phyloP scores from a whole-genome alignment of 1,140 invertebrate genomes.

The Camponotus pennsylvanicus region DNA sequence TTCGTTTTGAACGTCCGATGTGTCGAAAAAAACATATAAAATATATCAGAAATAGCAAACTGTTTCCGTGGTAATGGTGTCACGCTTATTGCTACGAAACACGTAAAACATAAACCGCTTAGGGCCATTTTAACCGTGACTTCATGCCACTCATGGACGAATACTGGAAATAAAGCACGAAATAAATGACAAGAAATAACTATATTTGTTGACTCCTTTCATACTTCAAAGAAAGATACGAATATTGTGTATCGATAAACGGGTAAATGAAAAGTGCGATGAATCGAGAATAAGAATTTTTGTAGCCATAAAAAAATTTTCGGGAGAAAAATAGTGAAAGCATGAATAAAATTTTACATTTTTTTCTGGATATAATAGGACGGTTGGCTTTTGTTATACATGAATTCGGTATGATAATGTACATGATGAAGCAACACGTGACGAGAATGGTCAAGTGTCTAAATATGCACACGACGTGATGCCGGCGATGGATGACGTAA shows the following conservation, averaged over 20 bases:
- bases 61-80: conserved; percentile 36
- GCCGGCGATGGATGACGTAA: conserved; percentile 69
- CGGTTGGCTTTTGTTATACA: background rate
- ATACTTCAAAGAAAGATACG: background rate
- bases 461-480: conserved; percentile 64
- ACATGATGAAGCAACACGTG: conserved; percentile 48
- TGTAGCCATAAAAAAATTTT: background rate
- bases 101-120: background rate
- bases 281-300: background rate
- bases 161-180: conserved; percentile 26
- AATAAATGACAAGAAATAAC: conserved; percentile 5
- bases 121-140: conserved; percentile 61
- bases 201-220: conserved; percentile 6
- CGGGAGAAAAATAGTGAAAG: background rate
- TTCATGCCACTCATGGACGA: conserved; percentile 46
- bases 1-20: background rate
- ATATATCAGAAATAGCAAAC: conserved; percentile 36
- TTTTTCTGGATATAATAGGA: conserved; percentile 6
- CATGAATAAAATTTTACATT: background rate
- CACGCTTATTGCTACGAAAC: conserved; percentile 72
- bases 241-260: background rate
- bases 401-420: conserved; percentile 45
- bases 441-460: conserved; percentile 56
- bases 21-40: conserved; percentile 15
- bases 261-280: too few relatives aligned